Conservation (phyloP, 2,797 vertebrate genomes). For the Pachyuromys duprasi region DNA sequence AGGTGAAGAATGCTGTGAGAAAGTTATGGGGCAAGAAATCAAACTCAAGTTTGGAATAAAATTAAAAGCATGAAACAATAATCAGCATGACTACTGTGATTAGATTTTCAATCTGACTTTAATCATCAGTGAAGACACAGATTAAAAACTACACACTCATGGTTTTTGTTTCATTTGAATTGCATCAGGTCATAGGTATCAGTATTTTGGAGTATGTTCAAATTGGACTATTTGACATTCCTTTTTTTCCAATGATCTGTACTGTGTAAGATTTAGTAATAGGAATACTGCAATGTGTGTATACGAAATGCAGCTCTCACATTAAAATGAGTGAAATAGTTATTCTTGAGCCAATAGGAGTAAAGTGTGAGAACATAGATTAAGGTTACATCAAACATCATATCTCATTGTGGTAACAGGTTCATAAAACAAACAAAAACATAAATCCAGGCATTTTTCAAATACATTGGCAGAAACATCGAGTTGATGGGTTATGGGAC, state of each 20-base stretch:
- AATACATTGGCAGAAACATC: neutral
- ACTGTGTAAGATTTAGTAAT: neutral
- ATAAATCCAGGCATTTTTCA: neutral
- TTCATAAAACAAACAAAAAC: neutral
- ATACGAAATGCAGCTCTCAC: neutral
- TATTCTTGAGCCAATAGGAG: neutral
- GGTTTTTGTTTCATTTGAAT: neutral
- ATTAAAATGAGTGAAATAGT: neutral
- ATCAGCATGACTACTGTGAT: no score
- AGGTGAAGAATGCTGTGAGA: slow-evolving; percentile 70
- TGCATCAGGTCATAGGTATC: neutral
- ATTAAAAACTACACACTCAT: neutral
- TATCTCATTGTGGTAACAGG: neutral
- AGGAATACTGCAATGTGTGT: neutral
- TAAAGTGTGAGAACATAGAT: neutral
- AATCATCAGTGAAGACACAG: neutral
- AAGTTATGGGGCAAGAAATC: slow-evolving; percentile 63
- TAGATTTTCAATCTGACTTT: neutral
- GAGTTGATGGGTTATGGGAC: neutral
- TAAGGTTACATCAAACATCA: neutral
- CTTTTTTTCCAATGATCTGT: neutral
- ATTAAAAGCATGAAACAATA: neutral
- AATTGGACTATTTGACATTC: neutral
- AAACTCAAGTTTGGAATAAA: neutral
- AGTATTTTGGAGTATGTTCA: slow-evolving; percentile 14